A percentile compares a stretch with the other conserved stretches of the same genome.
Conservation (phyloP, 2,797 vertebrate species). For the Phalanger gymnotis region DNA sequence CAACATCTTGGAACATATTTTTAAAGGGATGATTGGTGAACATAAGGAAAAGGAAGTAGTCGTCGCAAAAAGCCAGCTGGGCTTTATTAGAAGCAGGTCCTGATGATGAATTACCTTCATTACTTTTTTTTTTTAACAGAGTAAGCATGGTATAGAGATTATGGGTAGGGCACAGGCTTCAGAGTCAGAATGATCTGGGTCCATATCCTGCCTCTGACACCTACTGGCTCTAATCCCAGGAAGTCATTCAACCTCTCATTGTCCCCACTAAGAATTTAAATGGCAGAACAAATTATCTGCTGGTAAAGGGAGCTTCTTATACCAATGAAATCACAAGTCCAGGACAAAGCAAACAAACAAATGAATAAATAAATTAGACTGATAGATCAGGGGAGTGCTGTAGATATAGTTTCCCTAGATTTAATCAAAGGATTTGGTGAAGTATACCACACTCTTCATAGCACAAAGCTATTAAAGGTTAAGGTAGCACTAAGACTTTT, state of each 20-base stretch:
- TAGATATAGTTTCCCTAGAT: neutral
- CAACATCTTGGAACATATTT: neutral
- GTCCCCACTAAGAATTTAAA: neutral
- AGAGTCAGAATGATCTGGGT: neutral
- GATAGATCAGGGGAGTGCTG: neutral
- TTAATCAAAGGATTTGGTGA: neutral
- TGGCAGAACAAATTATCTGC: neutral
- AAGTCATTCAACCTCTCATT: neutral
- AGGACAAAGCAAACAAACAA: neutral
- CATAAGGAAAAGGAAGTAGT: neutral
- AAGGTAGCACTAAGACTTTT: neutral
- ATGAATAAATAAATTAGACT: neutral
- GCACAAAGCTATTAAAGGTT: neutral
- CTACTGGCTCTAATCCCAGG: neutral
- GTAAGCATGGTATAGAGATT: neutral
- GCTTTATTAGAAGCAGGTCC: neutral
- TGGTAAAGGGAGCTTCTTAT: neutral
- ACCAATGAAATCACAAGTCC: neutral
- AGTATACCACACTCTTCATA: neutral
- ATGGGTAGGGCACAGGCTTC: neutral
- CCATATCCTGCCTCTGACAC: neutral
- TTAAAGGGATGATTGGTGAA: neutral
- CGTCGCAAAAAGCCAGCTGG: neutral
- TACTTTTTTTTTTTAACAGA: neutral
- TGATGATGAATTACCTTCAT: neutral